Conservation (phyloP, 2,113 vertebrate species). For the Nanorana parkeri region DNA sequence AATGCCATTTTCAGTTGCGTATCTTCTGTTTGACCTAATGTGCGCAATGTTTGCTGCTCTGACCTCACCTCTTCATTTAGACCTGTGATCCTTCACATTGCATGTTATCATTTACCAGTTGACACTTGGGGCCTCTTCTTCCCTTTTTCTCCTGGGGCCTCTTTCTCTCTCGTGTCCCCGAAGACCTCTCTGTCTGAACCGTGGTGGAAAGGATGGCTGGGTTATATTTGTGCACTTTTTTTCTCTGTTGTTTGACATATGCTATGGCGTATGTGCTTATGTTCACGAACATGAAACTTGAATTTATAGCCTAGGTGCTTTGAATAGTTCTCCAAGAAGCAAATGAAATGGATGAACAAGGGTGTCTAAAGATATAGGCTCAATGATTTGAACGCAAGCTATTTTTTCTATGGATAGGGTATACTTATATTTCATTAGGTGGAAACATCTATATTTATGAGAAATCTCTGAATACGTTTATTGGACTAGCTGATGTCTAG, state of each 20-base stretch:
- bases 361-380: no score
- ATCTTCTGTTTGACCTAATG: no score
- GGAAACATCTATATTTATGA: no score
- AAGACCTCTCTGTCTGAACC: slow-evolving; percentile 5
- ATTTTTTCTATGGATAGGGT: no score
- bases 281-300: not conserved
- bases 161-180: not conserved
- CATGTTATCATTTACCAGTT: not conserved
- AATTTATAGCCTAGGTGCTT: not conserved
- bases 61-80: no score
- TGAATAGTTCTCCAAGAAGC: not conserved
- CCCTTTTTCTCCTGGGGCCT: not conserved
- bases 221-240: slow-evolving; percentile 1
- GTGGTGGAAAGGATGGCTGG: not conserved
- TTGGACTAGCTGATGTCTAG: no score
- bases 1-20: no score
- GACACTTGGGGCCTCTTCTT: not conserved
- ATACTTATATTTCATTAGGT: no score
- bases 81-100: not conserved
- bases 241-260: slow-evolving; percentile 5
- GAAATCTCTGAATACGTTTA: no score
- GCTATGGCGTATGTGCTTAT: not conserved
- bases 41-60: no score
- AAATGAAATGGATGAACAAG: not conserved
- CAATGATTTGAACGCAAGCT: no score